phyloP scores from a whole-genome alignment of 1,140 invertebrate genomes.

The Lasaia peninsularis region DNA sequence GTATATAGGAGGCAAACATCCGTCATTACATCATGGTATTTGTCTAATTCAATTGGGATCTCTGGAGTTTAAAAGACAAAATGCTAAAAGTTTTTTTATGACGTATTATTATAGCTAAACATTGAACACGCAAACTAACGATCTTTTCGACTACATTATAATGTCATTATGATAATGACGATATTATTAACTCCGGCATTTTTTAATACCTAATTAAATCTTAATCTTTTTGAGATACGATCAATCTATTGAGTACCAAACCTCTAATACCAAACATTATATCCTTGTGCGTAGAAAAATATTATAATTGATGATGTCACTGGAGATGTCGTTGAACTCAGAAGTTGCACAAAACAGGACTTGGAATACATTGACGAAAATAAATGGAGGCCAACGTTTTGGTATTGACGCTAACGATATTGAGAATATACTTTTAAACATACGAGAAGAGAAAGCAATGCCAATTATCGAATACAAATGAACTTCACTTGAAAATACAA shows the following conservation, averaged over 20 bases:
- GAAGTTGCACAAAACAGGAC: slow-evolving; percentile 18
- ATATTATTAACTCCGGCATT: background rate
- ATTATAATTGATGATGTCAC: slow-evolving; percentile 43
- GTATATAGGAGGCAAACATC: too few relatives aligned
- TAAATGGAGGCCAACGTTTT: slow-evolving; percentile 1
- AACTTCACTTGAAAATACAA: background rate
- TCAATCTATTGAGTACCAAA: background rate
- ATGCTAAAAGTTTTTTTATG: background rate
- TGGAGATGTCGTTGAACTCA: slow-evolving; percentile 38
- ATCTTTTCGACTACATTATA: too few relatives aligned
- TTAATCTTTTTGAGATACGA: too few relatives aligned
- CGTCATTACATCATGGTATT: too few relatives aligned
- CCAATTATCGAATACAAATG: background rate
- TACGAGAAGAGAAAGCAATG: slow-evolving; percentile 1
- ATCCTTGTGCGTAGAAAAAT: slow-evolving; percentile 24
- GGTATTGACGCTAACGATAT: background rate
- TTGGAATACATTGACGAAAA: background rate
- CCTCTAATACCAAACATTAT: background rate
- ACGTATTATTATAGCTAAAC: too few relatives aligned
- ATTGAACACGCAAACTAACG: too few relatives aligned
- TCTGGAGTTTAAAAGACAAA: background rate
- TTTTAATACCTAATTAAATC: background rate
- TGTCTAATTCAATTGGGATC: too few relatives aligned
- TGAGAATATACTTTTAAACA: background rate
- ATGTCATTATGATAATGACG: background rate